Evolutionary conservation across 2,888 invertebrate species (phyloP).

Genomic region (Tetranychus truncatus): DNA sequence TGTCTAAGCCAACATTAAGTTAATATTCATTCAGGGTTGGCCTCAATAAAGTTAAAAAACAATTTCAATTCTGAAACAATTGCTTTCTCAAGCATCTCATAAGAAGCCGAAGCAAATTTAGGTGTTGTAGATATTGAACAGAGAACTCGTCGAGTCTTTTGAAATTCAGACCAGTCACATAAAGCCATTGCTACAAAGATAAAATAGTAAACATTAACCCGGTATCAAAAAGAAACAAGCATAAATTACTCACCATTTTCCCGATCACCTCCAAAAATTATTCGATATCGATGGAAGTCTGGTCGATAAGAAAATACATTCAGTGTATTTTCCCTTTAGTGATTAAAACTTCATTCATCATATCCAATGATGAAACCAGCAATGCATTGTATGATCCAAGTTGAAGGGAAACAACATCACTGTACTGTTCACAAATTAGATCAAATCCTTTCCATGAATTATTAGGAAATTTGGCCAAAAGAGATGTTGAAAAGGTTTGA

Average conservation of each 20-base stretch:
- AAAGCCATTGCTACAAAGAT: slow-evolving; percentile 51
- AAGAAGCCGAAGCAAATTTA: slow-evolving; percentile 13
- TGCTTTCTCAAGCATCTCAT: slow-evolving; percentile 11
- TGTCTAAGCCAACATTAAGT: background rate
- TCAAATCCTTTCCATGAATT: slow-evolving; percentile 27
- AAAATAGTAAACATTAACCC: background rate
- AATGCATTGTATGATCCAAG: slow-evolving; percentile 25
- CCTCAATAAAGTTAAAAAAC: background rate
- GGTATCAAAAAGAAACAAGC: too few species aligned
- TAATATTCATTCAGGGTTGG: background rate
- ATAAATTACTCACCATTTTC: slow-evolving; percentile 55
- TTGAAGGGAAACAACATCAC: slow-evolving; percentile 26
- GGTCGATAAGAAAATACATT: slow-evolving; percentile 67
- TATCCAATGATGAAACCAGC: slow-evolving; percentile 24
- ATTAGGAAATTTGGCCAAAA: slow-evolving; percentile 19
- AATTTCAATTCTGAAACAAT: background rate
- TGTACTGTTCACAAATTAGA: slow-evolving; percentile 23
- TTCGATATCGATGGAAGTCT: slow-evolving; percentile 57
- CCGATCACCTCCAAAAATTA: slow-evolving; percentile 61
- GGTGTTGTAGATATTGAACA: slow-evolving; percentile 34
- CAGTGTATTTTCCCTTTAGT: slow-evolving; percentile 47
- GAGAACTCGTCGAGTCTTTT: slow-evolving; percentile 54
- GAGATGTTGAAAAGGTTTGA: too few species aligned
- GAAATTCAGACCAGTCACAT: slow-evolving; percentile 69
- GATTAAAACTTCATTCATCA: slow-evolving; percentile 29